Conservation (phyloP, 2,113 vertebrate genomes). For the Phasianus colchicus region DNA sequence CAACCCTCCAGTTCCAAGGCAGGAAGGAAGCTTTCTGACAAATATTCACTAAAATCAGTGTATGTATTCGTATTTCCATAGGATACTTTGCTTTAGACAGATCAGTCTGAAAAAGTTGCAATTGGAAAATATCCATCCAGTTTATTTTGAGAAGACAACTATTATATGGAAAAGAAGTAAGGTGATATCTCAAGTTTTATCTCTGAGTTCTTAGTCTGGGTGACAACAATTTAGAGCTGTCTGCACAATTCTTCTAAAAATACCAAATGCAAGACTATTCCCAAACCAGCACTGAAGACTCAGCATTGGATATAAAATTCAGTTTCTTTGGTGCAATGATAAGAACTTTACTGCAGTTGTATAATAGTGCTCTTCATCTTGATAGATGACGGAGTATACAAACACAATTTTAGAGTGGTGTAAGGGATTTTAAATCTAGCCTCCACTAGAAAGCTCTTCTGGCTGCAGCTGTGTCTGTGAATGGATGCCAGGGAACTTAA, state of each 20-base stretch:
- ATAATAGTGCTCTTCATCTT: neutral
- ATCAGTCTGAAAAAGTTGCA: neutral
- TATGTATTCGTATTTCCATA: neutral
- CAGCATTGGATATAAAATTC: neutral
- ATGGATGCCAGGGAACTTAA: neutral
- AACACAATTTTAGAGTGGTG: neutral
- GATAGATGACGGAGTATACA: neutral
- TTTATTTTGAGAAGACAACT: neutral
- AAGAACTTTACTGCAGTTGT: neutral
- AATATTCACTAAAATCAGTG: neutral
- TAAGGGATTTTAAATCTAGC: neutral
- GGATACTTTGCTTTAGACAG: neutral
- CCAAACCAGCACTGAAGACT: neutral
- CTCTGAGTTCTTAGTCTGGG: neutral
- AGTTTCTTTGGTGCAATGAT: neutral
- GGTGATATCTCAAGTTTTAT: neutral
- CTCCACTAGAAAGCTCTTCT: neutral
- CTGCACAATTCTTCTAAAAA: neutral
- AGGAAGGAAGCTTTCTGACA: neutral
- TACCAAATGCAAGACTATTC: neutral
- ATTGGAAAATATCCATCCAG: neutral
- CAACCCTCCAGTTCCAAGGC: neutral
- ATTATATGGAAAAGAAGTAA: neutral
- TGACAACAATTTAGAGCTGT: neutral
- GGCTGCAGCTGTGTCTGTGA: slow-evolving; percentile 32